Evolutionary conservation across 2,797 vertebrate species (phyloP), one percentile per base, ranked within the genome.

Genomic region (Sciaenops ocellatus): DNA sequence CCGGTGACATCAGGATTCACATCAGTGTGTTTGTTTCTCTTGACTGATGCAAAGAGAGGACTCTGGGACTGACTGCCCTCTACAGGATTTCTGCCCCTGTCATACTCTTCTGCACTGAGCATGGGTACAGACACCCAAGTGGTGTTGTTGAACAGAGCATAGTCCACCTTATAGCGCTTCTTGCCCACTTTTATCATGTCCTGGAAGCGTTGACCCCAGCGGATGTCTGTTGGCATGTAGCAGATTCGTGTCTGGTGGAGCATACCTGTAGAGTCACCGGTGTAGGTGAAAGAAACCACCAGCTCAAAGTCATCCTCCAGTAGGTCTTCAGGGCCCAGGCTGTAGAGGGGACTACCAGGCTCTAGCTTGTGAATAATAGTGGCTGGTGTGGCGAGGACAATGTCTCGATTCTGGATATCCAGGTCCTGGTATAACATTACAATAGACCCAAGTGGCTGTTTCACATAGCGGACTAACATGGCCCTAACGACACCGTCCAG

Each of bases 241-340:
- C 96, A 98, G 61, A 96, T 97, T 24, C 98, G 95, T 0, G 97
- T 98, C 80, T 99, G 98, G 88, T 99, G 98, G 2, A 97, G 97
- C 1, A 97, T 97, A 0, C 98, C 98, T 0, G 97, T 99, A 26
- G 97, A 97, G 90, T 99, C 98, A 0, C 96, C 98, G 0, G 96
- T 98, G 84, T 99, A 99, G 75, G 97, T 96, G 44, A 99, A 99
- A 0, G 97, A 98, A 82, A 99, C 97, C 85, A 99, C 89, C 78
- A 99, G 94, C 83, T 99, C 98, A 52, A 99, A 99, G 87, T 90
- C 87, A 1, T 96, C 97, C 66, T 92, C 93, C 82, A 90, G 93
- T 76, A 99, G 91, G 0, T 96, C 93, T 50, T 96, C 95, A 0
- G 96, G 94, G 61, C 96, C 94, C 52, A 98, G 77, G 16, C 93